Evolutionary conservation across 2,113 vertebrate species (phyloP).

Genomic region (Amphiprion percula): DNA sequence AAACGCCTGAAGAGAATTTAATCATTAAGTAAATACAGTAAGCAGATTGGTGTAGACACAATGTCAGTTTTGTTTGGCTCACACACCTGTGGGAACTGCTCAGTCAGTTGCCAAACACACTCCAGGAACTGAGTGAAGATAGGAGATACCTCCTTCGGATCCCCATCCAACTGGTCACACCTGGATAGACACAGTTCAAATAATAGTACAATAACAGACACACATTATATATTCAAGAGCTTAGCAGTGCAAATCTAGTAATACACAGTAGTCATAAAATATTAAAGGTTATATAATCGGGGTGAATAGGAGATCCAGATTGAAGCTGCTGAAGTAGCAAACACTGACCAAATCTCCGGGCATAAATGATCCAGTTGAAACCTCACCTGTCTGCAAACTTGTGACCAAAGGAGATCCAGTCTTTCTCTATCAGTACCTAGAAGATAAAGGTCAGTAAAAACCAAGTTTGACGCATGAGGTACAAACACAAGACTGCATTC

Average conservation of each 20-base stretch:
- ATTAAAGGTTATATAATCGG: not conserved
- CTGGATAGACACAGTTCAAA: constrained; percentile 71
- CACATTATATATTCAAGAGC: too few species aligned
- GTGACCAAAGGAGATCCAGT: constrained; percentile 99
- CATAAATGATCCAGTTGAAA: constrained; percentile 1
- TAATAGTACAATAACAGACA: too few species aligned
- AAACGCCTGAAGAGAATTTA: constrained; percentile 85
- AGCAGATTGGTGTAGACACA: too few species aligned
- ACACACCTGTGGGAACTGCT: constrained; percentile 91
- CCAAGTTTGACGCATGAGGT: not conserved
- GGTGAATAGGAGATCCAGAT: not conserved
- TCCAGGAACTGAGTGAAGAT: constrained; percentile 99
- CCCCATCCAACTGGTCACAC: constrained; percentile 95
- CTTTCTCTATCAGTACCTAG: constrained; percentile 98
- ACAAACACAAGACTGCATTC: not conserved
- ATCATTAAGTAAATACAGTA: not conserved
- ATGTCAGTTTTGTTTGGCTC: not conserved
- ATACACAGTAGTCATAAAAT: too few species aligned
- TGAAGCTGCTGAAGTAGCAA: too few species aligned
- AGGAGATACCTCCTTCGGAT: constrained; percentile 95
- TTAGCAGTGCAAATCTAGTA: too few species aligned
- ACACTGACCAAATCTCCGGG: too few species aligned
- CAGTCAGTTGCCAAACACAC: constrained; percentile 94
- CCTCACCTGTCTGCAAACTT: constrained; percentile 97
- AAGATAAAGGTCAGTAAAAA: constrained; percentile 30